Base-by-base conservation (phyloP, 2,797 vertebrate genomes). In the Bradypodion ventrale region DNA sequence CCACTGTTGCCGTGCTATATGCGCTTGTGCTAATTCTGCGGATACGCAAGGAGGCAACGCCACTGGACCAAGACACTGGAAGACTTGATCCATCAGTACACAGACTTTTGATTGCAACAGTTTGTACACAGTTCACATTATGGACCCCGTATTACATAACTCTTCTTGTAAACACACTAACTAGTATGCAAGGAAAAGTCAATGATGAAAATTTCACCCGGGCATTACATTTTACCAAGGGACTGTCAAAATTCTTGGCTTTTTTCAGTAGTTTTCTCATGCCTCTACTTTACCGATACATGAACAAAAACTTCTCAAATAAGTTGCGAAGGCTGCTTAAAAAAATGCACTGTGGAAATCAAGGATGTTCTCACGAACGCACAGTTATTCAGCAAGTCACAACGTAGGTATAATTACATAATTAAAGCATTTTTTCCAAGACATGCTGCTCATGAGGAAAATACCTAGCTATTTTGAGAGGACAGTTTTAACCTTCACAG, bases 91-190 rank as follows among this genome's bases (percentile, higher is more conserved):
- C 98, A 0, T 98, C 98, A 0, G 97, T 97, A 87, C 98, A 99
- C 95, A 93, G 97, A 87, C 96, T 99, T 83, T 94, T 99, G 89
- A 96, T 99, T 4, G 97, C 97, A 59, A 98, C 98, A 0, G 97
- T 99, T 83, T 98, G 97, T 13, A 94, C 98, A 0, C 98, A 99
- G 95, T 98, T 99, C 44, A 93, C 95, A 0, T 95, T 99, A 32
- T 99, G 99, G 99, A 98, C 98, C 0, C 99, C 98, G 0, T 98
- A 99, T 88, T 99, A 99, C 6, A 91, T 97, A 89, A 97, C 93
- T n/a, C 96, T 99, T 81, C 92, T 99, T 91, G 96, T 98, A 16
- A 97, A 97, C 95, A 97, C 97, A 0, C 92, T 99, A n/a, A 94
- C 96, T 1, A 96, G 96, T 7, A 90, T 95, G 0, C 95, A 93